Conservation (phyloP, 2,797 vertebrate species). For the Crypturellus tataupa region DNA sequence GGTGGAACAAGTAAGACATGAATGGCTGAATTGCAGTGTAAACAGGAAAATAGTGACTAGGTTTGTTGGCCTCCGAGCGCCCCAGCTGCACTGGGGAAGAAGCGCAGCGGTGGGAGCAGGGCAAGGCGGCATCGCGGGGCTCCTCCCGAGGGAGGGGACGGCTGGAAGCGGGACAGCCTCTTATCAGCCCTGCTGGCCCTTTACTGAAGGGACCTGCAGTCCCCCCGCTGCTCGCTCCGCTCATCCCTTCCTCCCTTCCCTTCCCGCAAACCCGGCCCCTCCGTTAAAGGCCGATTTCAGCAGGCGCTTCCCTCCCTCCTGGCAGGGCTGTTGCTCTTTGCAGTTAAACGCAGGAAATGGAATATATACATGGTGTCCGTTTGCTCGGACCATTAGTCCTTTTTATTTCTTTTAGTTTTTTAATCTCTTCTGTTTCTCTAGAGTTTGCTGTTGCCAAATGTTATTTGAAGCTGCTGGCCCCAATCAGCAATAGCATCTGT, state of each 20-base stretch:
- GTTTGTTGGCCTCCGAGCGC: background rate
- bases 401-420: slow-evolving; percentile 14
- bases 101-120: background rate
- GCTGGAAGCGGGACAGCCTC: background rate
- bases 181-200: background rate
- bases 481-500: too few relatives aligned
- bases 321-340: slow-evolving; percentile 3
- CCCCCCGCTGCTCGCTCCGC: background rate
- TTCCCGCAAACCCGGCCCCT: background rate
- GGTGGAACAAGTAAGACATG: slow-evolving; percentile 7
- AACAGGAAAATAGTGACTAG: slow-evolving; percentile 38
- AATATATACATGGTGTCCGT: background rate
- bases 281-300: slow-evolving; percentile 23
- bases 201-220: background rate
- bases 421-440: background rate
- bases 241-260: slow-evolving; percentile 23
- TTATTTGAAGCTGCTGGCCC: background rate
- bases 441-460: background rate
- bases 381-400: background rate
- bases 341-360: slow-evolving; percentile 26
- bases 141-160: background rate
- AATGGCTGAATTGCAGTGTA: slow-evolving; percentile 9
- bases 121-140: background rate
- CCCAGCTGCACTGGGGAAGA: background rate
- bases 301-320: slow-evolving; percentile 15